Evolutionary conservation across 2,888 invertebrate genomes (phyloP), one percentile per base, ranked within the genome.

Genomic region (Lasioglossum lativentre): DNA sequence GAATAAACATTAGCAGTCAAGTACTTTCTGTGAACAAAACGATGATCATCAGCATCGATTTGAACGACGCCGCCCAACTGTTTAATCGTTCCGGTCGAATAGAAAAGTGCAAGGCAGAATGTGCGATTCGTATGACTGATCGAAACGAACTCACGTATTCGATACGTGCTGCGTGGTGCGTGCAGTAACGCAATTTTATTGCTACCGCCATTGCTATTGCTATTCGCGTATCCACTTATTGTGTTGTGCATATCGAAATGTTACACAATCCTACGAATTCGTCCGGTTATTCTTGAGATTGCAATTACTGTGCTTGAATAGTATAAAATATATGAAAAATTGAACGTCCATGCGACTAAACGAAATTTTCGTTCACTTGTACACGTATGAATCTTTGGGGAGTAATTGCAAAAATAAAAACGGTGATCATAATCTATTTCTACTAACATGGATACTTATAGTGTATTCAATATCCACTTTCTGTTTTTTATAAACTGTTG

Each of bases 181-280:
- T 92, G 93, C 92, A 89, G 86, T 83, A 84, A 92, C 88, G 93
- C 92, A 85, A 88, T 89, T 91, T 86, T 87, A 87, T 83, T 75
- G 74, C 73, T 74, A 23, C 52, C 40, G 82, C 3, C 77, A 52
- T 80, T 75, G 52, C 73, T 75, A 52, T 76, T 75, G 45, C 78
- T 63, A 76, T 72, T 78, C 72, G 77, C 27, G 71, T 23, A 70
- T 19, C 42, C 56, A 63, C 27, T 76, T 38, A 78, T 59, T 52
- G 14, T 23, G 59, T 16, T 27, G 59, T 34, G 34, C 80, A 82
- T 80, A 73, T 71, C 12, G n/a, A 70, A 70, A 23, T 45, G 52
- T 74, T 42, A 75, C 52, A 42, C 16, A 68, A 75, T 42, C 75
- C 1, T 40, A 23, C 0, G 27, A 23, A n/a, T 38, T 52, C 27